A percentile compares a stretch with the other conserved stretches of the same genome.
phyloP scores from a whole-genome alignment of 2,113 vertebrate species.

The Phaetusa simplex region DNA sequence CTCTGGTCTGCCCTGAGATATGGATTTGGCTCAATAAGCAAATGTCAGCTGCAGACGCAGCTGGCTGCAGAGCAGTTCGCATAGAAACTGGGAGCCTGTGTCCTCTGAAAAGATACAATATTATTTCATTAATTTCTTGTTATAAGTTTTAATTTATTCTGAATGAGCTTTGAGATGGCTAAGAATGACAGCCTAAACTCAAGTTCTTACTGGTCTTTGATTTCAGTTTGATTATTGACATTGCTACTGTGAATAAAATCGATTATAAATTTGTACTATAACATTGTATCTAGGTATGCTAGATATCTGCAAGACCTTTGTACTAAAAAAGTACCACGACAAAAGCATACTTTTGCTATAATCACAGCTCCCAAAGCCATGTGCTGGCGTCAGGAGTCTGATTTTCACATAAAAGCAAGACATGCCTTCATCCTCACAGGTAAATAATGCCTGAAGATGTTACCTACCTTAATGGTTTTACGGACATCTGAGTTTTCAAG shows the following conservation, averaged over 20 bases:
- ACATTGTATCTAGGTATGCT: neutral
- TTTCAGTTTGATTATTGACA: neutral
- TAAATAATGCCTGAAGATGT: neutral
- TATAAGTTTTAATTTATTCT: neutral
- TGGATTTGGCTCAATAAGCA: constrained; percentile 32
- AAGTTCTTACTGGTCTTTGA: neutral
- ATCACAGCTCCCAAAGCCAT: neutral
- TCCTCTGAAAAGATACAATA: constrained; percentile 14
- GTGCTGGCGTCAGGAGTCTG: neutral
- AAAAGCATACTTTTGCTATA: neutral
- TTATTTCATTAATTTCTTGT: neutral
- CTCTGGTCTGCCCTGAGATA: constrained; percentile 52
- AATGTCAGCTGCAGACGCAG: constrained; percentile 49
- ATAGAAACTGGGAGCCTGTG: neutral
- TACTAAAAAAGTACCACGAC: neutral
- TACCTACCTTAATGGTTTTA: neutral
- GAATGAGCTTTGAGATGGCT: neutral
- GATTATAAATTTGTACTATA: neutral
- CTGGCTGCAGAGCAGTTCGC: constrained; percentile 22
- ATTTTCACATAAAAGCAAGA: neutral
- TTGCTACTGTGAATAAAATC: neutral
- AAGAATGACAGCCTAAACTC: neutral
- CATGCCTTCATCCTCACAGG: neutral
- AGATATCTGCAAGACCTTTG: neutral
- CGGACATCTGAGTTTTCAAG: neutral